Evolutionary conservation across 2,797 vertebrate genomes (phyloP).

Genomic region (Pseudomugil tenellus): DNA sequence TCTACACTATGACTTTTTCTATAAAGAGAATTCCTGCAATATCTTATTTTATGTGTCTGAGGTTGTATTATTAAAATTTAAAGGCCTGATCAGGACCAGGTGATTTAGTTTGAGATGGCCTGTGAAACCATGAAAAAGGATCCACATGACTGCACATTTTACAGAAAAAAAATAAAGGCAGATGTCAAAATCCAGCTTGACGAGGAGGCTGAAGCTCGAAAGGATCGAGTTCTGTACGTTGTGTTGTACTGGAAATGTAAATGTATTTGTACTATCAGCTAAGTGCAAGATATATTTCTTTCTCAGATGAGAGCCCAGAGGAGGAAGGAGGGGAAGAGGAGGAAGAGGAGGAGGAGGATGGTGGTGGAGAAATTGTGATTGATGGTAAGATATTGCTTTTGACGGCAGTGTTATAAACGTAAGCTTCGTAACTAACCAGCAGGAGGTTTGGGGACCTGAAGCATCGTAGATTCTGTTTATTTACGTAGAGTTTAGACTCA

Average conservation of each 20-base stretch:
- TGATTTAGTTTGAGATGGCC: background rate
- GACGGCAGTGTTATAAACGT: constrained; percentile 35
- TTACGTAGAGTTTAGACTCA: background rate
- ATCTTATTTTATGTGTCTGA: background rate
- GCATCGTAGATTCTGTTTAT: background rate
- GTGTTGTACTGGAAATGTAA: constrained; percentile 44
- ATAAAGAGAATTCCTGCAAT: background rate
- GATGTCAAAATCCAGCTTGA: background rate
- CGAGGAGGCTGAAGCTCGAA: background rate
- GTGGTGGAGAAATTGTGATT: constrained; percentile 78
- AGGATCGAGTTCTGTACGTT: constrained; percentile 1
- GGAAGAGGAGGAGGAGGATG: constrained; percentile 69
- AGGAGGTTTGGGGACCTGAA: background rate
- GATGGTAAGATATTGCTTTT: constrained; percentile 72
- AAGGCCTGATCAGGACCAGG: background rate
- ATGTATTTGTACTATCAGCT: constrained; percentile 48
- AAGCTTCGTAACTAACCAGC: constrained; percentile 22
- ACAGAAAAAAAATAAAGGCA: background rate
- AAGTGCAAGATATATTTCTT: constrained; percentile 64
- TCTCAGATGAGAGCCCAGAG: constrained; percentile 77
- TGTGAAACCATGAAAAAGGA: background rate
- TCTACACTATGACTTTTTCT: background rate
- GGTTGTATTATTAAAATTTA: background rate
- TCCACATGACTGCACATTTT: background rate
- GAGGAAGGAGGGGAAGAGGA: constrained; percentile 71